These are phyloP conservation scores for Podarcis cretensis DNA, from an alignment of 2,113 vertebrate genomes.

Conservation along the genomic window DNA sequence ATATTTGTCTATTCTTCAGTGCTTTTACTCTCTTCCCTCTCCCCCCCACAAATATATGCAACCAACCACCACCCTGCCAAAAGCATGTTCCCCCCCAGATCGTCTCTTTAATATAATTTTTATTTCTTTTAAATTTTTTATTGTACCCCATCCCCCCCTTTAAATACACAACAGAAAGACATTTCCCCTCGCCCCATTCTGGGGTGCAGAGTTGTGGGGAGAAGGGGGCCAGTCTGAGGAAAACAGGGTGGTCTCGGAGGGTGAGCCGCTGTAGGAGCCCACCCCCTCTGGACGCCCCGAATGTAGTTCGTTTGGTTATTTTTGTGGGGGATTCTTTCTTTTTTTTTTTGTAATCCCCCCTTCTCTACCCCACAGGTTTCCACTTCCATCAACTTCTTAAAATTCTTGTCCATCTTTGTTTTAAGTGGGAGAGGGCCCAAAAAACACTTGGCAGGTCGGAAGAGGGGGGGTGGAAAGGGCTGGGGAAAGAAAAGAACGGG, in stretches of 20 bases:
- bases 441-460: background rate
- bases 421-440: background rate
- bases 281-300: background rate
- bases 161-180: slow-evolving; percentile 47
- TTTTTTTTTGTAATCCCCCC: background rate
- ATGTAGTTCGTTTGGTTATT: slow-evolving; percentile 28
- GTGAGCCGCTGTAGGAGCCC: background rate
- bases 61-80: background rate
- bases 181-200: slow-evolving; percentile 1
- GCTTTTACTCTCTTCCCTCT: background rate
- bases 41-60: background rate
- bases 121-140: slow-evolving; percentile 25
- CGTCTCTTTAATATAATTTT: slow-evolving; percentile 39
- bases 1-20: too few relatives aligned
- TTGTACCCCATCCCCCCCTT: slow-evolving; percentile 24
- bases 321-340: background rate
- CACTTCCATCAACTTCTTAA: slow-evolving; percentile 25
- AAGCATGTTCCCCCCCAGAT: background rate
- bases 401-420: slow-evolving; percentile 32
- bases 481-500: slow-evolving; percentile 17
- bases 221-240: background rate
- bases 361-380: slow-evolving; percentile 23
- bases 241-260: background rate
- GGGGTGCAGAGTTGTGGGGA: slow-evolving; percentile 6
- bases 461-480: background rate